Percentiles rank a stretch among this genome's conserved stretches.
These are phyloP conservation scores for Habroteleia sp. DNA, from an alignment of 2,888 invertebrate species.

Conservation along the genomic window DNA sequence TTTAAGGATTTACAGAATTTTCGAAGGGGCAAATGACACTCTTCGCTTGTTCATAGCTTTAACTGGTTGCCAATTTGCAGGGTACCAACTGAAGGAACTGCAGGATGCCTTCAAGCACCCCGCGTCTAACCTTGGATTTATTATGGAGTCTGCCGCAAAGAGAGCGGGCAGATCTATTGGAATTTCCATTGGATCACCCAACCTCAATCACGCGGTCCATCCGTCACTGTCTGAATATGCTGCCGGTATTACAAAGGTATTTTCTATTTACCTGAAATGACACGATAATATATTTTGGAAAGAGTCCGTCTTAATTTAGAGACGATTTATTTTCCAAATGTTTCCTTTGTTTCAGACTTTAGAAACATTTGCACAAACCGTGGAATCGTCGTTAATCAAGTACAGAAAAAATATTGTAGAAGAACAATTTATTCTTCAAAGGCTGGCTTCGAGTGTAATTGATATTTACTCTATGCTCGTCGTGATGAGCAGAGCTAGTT, in stretches of 20 bases:
- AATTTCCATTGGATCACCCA: conserved; percentile 84
- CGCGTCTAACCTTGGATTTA: conserved; percentile 92
- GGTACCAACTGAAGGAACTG: conserved; percentile 93
- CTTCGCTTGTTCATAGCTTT: conserved; percentile 96
- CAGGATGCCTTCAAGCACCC: conserved; percentile 97
- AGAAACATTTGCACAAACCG: conserved; percentile 88
- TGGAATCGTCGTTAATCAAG: conserved; percentile 91
- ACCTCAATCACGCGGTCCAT: conserved; percentile 87
- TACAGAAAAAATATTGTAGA: conserved; percentile 92
- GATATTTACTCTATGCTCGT: conserved; percentile 93
- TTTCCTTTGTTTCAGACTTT: conserved; percentile 83
- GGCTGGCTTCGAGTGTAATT: conserved; percentile 93
- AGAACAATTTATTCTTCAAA: conserved; percentile 93
- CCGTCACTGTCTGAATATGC: conserved; percentile 87
- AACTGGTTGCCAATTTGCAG: conserved; percentile 96
- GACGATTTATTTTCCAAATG: not conserved
- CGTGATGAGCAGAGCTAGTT: conserved; percentile 90
- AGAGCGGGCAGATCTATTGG: conserved; percentile 91
- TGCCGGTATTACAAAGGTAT: conserved; percentile 84
- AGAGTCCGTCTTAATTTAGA: too few relatives aligned
- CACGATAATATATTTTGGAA: too few relatives aligned
- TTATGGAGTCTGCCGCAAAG: conserved; percentile 93
- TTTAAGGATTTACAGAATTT: conserved; percentile 97
- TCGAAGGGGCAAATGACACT: conserved; percentile 99
- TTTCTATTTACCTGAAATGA: too few relatives aligned